These are phyloP conservation scores for Augochlorella aurata DNA, from an alignment of 2,888 invertebrate genomes.

Conservation along the genomic window DNA sequence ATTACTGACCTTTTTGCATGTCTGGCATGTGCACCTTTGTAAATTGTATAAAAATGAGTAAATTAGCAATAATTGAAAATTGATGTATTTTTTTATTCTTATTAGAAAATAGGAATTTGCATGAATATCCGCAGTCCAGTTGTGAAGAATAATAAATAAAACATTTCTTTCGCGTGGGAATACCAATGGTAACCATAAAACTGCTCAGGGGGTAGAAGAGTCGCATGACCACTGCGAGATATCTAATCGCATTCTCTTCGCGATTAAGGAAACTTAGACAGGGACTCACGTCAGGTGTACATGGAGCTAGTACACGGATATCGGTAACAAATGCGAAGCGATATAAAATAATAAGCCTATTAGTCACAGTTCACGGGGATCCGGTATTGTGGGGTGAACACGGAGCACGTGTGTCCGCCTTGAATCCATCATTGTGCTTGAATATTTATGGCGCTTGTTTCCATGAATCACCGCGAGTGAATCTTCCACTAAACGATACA, in stretches of 20 bases:
- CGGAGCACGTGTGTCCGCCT: constrained; percentile 39
- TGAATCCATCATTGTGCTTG: constrained; percentile 44
- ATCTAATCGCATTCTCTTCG: constrained; percentile 70
- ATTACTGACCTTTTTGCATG: too few species aligned
- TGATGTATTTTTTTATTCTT: too few species aligned
- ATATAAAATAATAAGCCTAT: constrained; percentile 81
- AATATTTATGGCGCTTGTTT: constrained; percentile 39
- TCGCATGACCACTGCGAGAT: constrained; percentile 44
- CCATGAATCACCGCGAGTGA: constrained; percentile 25
- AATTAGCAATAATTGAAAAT: too few species aligned
- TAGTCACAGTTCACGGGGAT: constrained; percentile 74
- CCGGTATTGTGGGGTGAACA: constrained; percentile 54
- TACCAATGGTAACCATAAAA: constrained; percentile 3
- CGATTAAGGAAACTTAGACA: constrained; percentile 72
- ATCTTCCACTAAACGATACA: constrained; percentile 4
- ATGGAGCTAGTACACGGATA: constrained; percentile 33
- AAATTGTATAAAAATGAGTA: too few species aligned
- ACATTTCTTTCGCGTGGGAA: too few species aligned
- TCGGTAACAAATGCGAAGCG: constrained; percentile 77
- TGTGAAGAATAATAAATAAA: too few species aligned
- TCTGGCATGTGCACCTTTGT: too few species aligned
- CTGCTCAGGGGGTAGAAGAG: constrained; percentile 10
- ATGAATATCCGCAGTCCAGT: too few species aligned
- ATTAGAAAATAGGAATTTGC: too few species aligned
- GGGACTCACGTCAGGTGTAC: constrained; percentile 55